Evolutionary conservation across 2,888 invertebrate genomes (phyloP), one percentile per base, ranked within the genome.

Genomic region (Bellardia pandia): DNA sequence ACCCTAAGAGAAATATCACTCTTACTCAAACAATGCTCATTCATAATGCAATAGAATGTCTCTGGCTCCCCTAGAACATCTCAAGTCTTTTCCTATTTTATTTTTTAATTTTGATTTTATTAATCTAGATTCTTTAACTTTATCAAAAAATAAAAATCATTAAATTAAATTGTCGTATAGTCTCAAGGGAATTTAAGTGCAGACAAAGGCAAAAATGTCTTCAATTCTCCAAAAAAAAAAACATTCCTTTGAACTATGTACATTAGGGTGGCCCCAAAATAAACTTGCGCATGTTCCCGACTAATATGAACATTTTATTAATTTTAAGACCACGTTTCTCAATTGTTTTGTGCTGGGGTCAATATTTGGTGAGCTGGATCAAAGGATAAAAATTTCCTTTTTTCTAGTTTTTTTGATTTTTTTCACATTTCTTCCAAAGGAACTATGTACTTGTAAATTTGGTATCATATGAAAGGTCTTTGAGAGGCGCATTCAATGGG

Each of bases 141-240:
- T 14, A 62, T 62, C 23, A 66, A 66, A 66, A 42, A 62, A 62
- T 42, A 64, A 42, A 42, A 45, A 42, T 42, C 45, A 42, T 66
- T 42, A 42, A 66, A 66, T 66, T 66, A 66, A 66, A 42, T 66
- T 66, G 66, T 42, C 23, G 13, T 66, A 66, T 45, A 66, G 13
- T 66, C 66, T 66, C 66, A 42, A 13, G 66, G 45, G 66, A 66
- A 66, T 66, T 66, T 42, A 23, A 42, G 13, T 23, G 23, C 66
- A 66, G 66, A 66, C 66, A 42, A 23, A 66, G 16, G 11, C 64
- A 42, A 66, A 45, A 66, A 66, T 66, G 23, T 42, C 66, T 66
- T 13, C 23, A 16, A 45, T 66, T 66, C 23, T 58, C 45, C 8
- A 56, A 23, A 23, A 23, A 45, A 56, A 8, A 58, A 56, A 8